Conservation (phyloP, 2,888 invertebrate genomes). For the Drosophila setosimentum region DNA sequence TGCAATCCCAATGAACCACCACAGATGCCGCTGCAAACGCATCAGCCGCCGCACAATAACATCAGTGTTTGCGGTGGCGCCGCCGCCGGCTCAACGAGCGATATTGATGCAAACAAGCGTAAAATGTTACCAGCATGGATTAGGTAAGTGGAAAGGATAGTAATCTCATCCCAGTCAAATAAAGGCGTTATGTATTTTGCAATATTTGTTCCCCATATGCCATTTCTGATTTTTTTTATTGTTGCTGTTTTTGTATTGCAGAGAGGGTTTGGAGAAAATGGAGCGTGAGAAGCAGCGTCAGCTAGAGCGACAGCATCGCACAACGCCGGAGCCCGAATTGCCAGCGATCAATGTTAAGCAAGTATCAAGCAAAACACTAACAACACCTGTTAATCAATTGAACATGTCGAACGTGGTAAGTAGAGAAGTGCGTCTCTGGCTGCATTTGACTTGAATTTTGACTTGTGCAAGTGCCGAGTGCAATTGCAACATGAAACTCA, state of each 20-base stretch:
- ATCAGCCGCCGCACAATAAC: constrained; percentile 29
- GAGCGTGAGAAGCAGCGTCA: constrained; percentile 96
- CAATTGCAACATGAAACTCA: constrained; percentile 41
- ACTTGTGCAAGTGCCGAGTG: constrained; percentile 45
- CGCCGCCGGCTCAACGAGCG: constrained; percentile 49
- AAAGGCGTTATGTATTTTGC: no score
- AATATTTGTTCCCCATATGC: not conserved
- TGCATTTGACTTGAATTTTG: constrained; percentile 40
- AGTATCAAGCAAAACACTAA: constrained; percentile 71
- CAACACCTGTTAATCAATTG: constrained; percentile 75
- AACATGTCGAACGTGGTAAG: constrained; percentile 73
- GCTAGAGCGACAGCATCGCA: constrained; percentile 89
- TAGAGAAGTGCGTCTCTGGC: constrained; percentile 46
- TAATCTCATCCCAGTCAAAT: not conserved
- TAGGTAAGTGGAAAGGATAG: constrained; percentile 87
- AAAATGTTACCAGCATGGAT: constrained; percentile 99
- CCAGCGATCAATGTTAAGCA: constrained; percentile 66
- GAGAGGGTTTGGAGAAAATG: constrained; percentile 97
- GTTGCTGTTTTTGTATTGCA: constrained; percentile 37
- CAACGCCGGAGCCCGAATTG: constrained; percentile 29
- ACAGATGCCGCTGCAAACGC: constrained; percentile 43
- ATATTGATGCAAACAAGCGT: constrained; percentile 93
- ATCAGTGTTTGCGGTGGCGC: constrained; percentile 26
- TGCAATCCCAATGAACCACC: constrained; percentile 77
- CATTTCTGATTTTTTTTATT: not conserved